Conservation (phyloP, 2,113 vertebrate genomes). For the Chauna torquata region DNA sequence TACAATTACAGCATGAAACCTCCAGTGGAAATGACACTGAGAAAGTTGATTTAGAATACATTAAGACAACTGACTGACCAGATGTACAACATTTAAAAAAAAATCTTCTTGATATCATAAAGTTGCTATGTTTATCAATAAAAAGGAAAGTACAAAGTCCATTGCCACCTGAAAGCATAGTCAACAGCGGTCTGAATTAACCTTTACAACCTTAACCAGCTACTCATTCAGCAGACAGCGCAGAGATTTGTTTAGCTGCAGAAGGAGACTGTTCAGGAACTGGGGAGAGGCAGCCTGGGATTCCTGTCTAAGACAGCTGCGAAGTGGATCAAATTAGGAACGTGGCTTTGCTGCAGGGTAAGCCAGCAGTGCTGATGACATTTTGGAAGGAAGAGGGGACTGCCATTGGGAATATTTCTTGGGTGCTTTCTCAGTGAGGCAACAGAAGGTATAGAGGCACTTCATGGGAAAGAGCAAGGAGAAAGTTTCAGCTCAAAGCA, state of each 20-base stretch:
- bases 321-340: not conserved
- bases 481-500: not conserved
- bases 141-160: fast-evolving
- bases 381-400: not conserved
- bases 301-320: conserved; percentile 29
- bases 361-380: not conserved
- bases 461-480: not conserved
- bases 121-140: not conserved
- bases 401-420: not conserved
- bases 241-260: not conserved
- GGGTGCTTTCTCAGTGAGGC: not conserved
- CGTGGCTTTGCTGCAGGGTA: not conserved
- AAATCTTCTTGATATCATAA: not conserved
- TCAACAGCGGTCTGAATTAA: not conserved
- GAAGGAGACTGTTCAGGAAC: conserved; percentile 6
- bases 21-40: not conserved
- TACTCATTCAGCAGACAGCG: not conserved
- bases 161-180: not conserved
- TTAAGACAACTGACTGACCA: not conserved
- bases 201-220: not conserved
- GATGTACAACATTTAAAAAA: not conserved
- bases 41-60: not conserved
- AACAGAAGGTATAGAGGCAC: not conserved
- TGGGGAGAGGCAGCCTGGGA: not conserved
- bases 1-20: not conserved